Conservation (phyloP, 2,797 vertebrate species). For the Gorsachius magnificus region DNA sequence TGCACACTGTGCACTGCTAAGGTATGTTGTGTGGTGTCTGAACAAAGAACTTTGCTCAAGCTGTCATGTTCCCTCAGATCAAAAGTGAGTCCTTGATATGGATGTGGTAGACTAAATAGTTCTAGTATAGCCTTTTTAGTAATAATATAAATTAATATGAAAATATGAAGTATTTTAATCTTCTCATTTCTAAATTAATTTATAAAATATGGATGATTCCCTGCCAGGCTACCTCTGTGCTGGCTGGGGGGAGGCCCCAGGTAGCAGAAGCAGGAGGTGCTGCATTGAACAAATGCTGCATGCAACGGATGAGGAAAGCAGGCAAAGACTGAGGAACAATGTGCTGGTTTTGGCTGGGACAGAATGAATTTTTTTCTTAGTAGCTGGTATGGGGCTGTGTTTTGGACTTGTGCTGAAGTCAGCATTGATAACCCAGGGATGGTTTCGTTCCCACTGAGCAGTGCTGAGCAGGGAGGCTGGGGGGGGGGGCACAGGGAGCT, state of each 20-base stretch:
- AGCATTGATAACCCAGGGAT: too few relatives aligned
- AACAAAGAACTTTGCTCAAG: slow-evolving; percentile 63
- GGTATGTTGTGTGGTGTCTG: slow-evolving; percentile 46
- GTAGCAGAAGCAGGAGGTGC: not conserved
- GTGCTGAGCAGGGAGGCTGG: too few relatives aligned
- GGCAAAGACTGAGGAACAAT: not conserved
- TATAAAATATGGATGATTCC: slow-evolving; percentile 14
- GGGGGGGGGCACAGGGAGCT: too few relatives aligned
- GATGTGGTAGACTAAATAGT: slow-evolving; percentile 24
- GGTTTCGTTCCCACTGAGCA: too few relatives aligned
- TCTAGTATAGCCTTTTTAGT: not conserved
- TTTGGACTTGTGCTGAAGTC: too few relatives aligned
- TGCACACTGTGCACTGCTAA: not conserved
- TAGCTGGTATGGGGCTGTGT: too few relatives aligned
- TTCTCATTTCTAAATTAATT: not conserved
- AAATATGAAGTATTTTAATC: slow-evolving; percentile 3
- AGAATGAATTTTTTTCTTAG: too few relatives aligned
- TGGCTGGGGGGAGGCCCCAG: not conserved
- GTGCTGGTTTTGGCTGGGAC: too few relatives aligned
- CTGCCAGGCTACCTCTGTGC: not conserved
- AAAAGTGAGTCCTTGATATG: slow-evolving; percentile 16
- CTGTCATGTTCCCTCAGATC: slow-evolving; percentile 51
- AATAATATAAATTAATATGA: slow-evolving; percentile 1
- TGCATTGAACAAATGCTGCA: rapidly evolving
- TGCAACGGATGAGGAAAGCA: not conserved